Evolutionary conservation across 2,888 invertebrate species (phyloP), one percentile per base, ranked within the genome.

Genomic region (Xiphydria camelus): DNA sequence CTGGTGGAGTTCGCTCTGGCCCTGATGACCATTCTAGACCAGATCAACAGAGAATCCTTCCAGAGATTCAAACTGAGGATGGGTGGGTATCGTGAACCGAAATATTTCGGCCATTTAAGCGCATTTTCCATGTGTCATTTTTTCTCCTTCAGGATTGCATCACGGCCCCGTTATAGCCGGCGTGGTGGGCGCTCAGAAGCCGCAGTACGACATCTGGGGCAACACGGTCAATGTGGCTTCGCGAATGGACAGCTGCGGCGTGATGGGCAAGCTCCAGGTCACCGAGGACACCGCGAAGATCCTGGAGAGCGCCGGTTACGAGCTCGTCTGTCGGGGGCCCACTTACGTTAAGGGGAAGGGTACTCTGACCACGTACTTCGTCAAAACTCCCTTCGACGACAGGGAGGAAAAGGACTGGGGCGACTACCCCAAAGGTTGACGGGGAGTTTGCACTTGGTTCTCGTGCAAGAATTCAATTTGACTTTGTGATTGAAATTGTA

Each of bases 141-240:
- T 36, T 36, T 31, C 20, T 36, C 35, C 55, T 62, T 6, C 67
- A 92, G 92, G 94, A 49, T 75, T 94, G 40, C 90, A 87, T 72
- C 90, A 91, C 73, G 94, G 94, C 0, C 89, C 93, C 0, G 94
- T 96, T 17, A 95, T 96, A 70, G 96, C 96, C 0, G 97, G 96
- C 0, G 96, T 97, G 12, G 94, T 97, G 17, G 96, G 96, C 0
- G 96, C 96, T 0, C 94, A 96, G 74, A 97, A 97, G 70, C 97
- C 97, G 0, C 96, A 97, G 77, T 97, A 96, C 76, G 97, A 98
- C 72, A 97, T 98, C 61, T 98, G 97, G 97, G 95, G 97, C 9
- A 96, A 98, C 77, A 96, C 97, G 0, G 98, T 98, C 10, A 97
- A 97, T 73, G 94, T 97, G 7, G 96, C 97, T 1, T 94, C 94